Evolutionary conservation across 2,113 vertebrate species (phyloP).

Genomic region (Ammodytes dubius): DNA sequence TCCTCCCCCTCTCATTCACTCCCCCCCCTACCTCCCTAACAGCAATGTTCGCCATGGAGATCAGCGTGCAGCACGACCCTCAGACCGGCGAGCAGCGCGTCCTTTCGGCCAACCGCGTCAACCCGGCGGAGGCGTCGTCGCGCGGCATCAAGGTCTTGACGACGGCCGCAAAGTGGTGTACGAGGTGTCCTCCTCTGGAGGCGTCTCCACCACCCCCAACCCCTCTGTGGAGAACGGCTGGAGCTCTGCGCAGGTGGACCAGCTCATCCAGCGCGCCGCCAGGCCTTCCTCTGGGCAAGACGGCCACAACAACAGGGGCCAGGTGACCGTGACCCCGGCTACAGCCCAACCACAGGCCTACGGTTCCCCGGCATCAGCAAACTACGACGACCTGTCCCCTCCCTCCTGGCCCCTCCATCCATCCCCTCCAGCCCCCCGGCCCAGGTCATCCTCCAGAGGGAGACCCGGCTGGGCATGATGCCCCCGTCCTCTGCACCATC

Average conservation of each 20-base stretch:
- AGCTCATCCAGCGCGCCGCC: slow-evolving; percentile 92
- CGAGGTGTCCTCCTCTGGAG: slow-evolving; percentile 91
- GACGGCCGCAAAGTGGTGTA: slow-evolving; percentile 97
- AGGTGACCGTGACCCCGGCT: slow-evolving; percentile 83
- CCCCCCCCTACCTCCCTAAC: slow-evolving; percentile 75
- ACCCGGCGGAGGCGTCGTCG: slow-evolving; percentile 89
- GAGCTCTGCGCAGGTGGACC: slow-evolving; percentile 92
- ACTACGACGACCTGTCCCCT: slow-evolving; percentile 75
- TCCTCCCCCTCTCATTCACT: neutral
- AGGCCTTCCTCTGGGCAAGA: slow-evolving; percentile 80
- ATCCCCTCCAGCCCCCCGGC: slow-evolving; percentile 77
- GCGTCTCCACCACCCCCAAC: slow-evolving; percentile 82
- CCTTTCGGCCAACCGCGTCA: slow-evolving; percentile 92
- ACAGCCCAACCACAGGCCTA: slow-evolving; percentile 32
- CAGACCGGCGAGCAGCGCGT: slow-evolving; percentile 95
- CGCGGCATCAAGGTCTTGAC: slow-evolving; percentile 96
- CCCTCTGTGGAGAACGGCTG: slow-evolving; percentile 91
- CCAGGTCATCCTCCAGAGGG: slow-evolving; percentile 89
- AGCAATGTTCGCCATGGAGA: slow-evolving; percentile 99
- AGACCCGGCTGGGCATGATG: slow-evolving; percentile 81
- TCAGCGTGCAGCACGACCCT: slow-evolving; percentile 97
- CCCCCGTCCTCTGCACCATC: slow-evolving; percentile 65
- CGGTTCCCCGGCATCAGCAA: slow-evolving; percentile 51
- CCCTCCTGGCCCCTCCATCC: slow-evolving; percentile 82
- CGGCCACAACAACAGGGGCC: slow-evolving; percentile 79